Evolutionary conservation across 1,140 invertebrate species (phyloP).

Genomic region (Drosophila sulfurigaster): DNA sequence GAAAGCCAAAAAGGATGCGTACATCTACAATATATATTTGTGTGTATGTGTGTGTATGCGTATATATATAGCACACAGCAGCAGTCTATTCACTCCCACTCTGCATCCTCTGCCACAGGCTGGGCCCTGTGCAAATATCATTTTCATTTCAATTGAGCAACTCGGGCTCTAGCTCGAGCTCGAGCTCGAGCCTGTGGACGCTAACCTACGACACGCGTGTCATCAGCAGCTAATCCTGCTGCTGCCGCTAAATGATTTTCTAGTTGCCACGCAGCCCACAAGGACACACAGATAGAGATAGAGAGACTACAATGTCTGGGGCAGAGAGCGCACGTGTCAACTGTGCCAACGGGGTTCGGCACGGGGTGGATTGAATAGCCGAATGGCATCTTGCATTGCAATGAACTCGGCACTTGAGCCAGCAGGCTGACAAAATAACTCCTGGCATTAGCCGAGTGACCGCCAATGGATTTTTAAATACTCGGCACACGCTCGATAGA

Average conservation of each 20-base stretch:
- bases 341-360: slow-evolving; percentile 30
- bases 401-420: slow-evolving; percentile 79
- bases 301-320: slow-evolving; percentile 7
- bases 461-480: slow-evolving; percentile 83
- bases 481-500: slow-evolving; percentile 60
- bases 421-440: slow-evolving; percentile 74
- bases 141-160: slow-evolving; percentile 81
- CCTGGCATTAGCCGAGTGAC: slow-evolving; percentile 72
- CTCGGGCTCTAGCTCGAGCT: slow-evolving; percentile 31
- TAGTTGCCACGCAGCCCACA: slow-evolving; percentile 68
- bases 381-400: slow-evolving; percentile 65
- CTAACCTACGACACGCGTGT: slow-evolving; percentile 76
- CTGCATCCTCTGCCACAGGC: slow-evolving; percentile 33
- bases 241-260: slow-evolving; percentile 73
- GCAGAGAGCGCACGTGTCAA: slow-evolving; percentile 66
- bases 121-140: slow-evolving; percentile 77
- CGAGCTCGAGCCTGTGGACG: slow-evolving; percentile 42
- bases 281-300: slow-evolving; percentile 28
- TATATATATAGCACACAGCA: slow-evolving; percentile 4
- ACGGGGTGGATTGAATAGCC: slow-evolving; percentile 24
- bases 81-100: neutral
- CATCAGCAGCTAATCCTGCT: slow-evolving; percentile 77
- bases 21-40: slow-evolving; percentile 3
- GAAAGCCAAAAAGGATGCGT: slow-evolving; percentile 76
- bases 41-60: neutral